phyloP scores from a whole-genome alignment of 1,140 invertebrate species.

The Drosophila eugracilis region DNA sequence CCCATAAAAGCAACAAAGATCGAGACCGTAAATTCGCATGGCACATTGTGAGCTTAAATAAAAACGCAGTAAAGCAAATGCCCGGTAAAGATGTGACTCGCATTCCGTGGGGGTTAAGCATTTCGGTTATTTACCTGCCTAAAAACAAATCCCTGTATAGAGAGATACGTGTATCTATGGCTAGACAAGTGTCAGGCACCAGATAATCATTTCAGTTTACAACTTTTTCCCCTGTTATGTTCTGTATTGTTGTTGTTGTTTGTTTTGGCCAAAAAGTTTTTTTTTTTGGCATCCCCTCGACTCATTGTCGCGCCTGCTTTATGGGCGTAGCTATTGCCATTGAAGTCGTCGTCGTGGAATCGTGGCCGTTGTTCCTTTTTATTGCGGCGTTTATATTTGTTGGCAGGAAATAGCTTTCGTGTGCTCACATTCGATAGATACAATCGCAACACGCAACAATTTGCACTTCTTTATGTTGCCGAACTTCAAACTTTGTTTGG shows the following conservation, averaged over 20 bases:
- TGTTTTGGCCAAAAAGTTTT: slow-evolving; percentile 44
- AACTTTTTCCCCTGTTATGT: slow-evolving; percentile 69
- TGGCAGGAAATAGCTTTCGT: slow-evolving; percentile 79
- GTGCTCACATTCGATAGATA: slow-evolving; percentile 79
- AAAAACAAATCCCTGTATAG: slow-evolving; percentile 45
- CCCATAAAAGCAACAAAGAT: slow-evolving; percentile 50
- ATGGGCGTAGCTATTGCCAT: slow-evolving; percentile 43
- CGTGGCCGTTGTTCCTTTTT: slow-evolving; percentile 60
- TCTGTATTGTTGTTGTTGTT: slow-evolving; percentile 10
- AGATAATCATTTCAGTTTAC: slow-evolving; percentile 83
- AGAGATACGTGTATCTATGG: slow-evolving; percentile 64
- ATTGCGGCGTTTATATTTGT: slow-evolving; percentile 80
- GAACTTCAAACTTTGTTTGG: slow-evolving; percentile 73
- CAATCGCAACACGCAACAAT: slow-evolving; percentile 82
- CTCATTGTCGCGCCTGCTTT: slow-evolving; percentile 65
- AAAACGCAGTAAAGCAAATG: slow-evolving; percentile 65
- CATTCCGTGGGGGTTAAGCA: slow-evolving; percentile 61
- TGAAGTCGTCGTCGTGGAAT: slow-evolving; percentile 45
- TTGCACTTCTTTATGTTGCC: slow-evolving; percentile 80
- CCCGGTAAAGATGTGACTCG: slow-evolving; percentile 72
- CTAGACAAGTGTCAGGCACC: slow-evolving; percentile 70
- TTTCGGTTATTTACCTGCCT: slow-evolving; percentile 73
- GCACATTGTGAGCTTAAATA: slow-evolving; percentile 52
- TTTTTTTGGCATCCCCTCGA: slow-evolving; percentile 37
- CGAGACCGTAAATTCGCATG: slow-evolving; percentile 53